Conservation (phyloP, 1,140 invertebrate species). For the Drosophila lacertosa region DNA sequence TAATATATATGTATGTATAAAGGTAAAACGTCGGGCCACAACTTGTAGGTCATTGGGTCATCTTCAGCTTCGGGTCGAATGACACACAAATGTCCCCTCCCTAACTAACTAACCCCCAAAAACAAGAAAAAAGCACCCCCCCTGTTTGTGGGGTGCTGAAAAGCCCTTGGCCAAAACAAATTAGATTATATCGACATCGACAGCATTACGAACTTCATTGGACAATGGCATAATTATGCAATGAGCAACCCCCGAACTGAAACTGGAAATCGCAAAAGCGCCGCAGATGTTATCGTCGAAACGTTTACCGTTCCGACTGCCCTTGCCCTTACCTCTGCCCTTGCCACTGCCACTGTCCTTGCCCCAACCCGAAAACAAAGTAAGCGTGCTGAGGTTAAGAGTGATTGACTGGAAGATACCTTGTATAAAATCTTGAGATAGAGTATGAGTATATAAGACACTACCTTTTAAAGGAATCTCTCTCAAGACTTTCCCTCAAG, state of each 20-base stretch:
- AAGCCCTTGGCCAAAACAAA: constrained; percentile 44
- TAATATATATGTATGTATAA: too few relatives aligned
- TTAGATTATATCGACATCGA: constrained; percentile 75
- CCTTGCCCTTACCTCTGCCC: constrained; percentile 4
- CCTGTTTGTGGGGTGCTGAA: not conserved
- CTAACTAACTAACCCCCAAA: constrained; percentile 19
- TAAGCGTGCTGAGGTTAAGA: too few relatives aligned
- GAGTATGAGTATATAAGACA: too few relatives aligned
- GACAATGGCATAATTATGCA: constrained; percentile 81
- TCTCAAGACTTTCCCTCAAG: too few relatives aligned
- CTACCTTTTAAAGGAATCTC: too few relatives aligned
- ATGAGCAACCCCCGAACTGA: constrained; percentile 62
- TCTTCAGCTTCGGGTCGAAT: constrained; percentile 4
- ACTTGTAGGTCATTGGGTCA: constrained; percentile 71
- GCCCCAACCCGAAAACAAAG: not conserved
- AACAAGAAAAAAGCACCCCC: not conserved
- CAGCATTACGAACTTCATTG: constrained; percentile 70
- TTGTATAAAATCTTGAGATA: too few relatives aligned
- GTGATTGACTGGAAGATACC: too few relatives aligned
- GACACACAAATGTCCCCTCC: constrained; percentile 7
- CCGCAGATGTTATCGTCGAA: constrained; percentile 80
- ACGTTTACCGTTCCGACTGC: constrained; percentile 69
- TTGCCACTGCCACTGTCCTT: not conserved
- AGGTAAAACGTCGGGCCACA: not conserved
- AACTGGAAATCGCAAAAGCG: constrained; percentile 49